Conservation (phyloP, 2,888 invertebrate genomes). For the Listrodromus nycthemerus region DNA sequence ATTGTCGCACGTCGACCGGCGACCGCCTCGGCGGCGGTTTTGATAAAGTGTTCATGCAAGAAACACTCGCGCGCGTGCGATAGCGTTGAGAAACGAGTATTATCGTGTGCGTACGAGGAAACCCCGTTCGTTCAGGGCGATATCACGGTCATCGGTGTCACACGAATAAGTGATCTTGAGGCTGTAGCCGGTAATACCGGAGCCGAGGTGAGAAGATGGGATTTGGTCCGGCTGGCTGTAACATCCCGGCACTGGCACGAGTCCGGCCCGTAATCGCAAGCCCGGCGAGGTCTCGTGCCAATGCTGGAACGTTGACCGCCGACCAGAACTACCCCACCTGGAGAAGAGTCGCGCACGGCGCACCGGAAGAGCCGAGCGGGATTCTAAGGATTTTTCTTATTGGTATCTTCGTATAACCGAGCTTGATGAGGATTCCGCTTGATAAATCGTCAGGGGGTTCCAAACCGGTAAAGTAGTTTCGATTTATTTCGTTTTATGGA, state of each 20-base stretch:
- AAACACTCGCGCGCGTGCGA: conserved; percentile 15
- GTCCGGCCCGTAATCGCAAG: neutral
- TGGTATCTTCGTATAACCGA: conserved; percentile 21
- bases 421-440: conserved; percentile 61
- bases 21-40: conserved; percentile 20
- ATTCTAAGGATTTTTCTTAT: conserved; percentile 45
- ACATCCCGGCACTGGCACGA: neutral
- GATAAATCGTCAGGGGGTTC: conserved; percentile 24
- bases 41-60: conserved; percentile 60
- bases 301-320: neutral
- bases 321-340: neutral
- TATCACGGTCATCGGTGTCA: conserved; percentile 63
- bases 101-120: conserved; percentile 29
- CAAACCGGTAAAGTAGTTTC: neutral
- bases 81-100: conserved; percentile 36
- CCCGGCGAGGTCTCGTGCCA: neutral
- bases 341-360: conserved; percentile 1
- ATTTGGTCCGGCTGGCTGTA: neutral
- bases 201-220: neutral
- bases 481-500: conserved; percentile 50
- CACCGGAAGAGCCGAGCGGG: conserved; percentile 46
- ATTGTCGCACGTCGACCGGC: conserved; percentile 57
- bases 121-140: conserved; percentile 56
- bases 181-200: neutral
- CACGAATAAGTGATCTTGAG: conserved; percentile 50